Evolutionary conservation across 2,113 vertebrate species (phyloP).

Genomic region (Oenanthe melanoleuca): DNA sequence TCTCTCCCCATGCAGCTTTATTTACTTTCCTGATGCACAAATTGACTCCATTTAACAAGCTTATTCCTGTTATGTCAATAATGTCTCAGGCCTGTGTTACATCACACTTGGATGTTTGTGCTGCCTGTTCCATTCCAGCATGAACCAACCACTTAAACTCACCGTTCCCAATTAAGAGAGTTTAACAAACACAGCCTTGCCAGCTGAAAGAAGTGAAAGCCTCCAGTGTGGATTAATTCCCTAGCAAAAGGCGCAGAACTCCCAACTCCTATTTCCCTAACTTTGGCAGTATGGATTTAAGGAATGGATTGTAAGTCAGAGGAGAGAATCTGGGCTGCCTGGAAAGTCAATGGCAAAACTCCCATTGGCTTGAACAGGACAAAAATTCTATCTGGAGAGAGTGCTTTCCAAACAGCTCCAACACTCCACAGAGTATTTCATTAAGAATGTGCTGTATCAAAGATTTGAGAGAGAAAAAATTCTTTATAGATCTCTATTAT

Average conservation of each 20-base stretch:
- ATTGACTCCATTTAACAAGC: slow-evolving; percentile 26
- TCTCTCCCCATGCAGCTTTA: neutral
- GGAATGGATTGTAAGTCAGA: neutral
- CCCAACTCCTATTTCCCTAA: neutral
- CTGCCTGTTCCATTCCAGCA: neutral
- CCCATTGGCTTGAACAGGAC: neutral
- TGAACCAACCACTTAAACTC: neutral
- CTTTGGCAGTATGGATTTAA: neutral
- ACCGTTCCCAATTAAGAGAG: neutral
- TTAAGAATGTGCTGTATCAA: neutral
- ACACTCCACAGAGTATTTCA: neutral
- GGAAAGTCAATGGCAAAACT: neutral
- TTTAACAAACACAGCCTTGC: neutral
- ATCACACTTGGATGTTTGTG: neutral
- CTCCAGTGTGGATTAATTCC: neutral
- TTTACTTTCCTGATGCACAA: slow-evolving; percentile 13
- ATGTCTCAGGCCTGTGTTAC: neutral
- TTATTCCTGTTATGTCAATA: slow-evolving; percentile 2
- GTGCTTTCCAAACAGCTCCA: neutral
- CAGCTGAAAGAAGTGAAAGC: neutral
- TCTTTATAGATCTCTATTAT: neutral
- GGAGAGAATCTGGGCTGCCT: neutral
- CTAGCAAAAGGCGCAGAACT: neutral
- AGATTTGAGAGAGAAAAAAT: neutral
- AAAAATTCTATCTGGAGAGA: neutral